Percentiles rank a stretch among this genome's conserved stretches.
Conservation (phyloP, 2,797 vertebrate species). For the Corythornis leucogaster region DNA sequence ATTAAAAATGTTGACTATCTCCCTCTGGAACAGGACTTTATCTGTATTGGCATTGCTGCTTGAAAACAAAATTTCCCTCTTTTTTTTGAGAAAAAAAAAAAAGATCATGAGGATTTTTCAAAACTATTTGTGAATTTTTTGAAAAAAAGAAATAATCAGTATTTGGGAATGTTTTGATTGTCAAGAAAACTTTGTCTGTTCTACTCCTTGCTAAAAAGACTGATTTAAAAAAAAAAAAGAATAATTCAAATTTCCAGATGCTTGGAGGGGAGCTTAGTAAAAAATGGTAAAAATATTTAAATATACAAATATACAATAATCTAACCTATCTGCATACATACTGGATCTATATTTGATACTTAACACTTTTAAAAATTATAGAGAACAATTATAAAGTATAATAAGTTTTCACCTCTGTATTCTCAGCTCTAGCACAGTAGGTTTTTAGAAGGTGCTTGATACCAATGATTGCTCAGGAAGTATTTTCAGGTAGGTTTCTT, state of each 20-base stretch:
- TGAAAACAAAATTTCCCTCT: neutral
- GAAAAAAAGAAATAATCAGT: neutral
- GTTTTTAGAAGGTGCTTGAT: neutral
- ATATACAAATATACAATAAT: neutral
- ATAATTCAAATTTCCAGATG: neutral
- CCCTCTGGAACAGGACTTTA: neutral
- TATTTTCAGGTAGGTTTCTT: neutral
- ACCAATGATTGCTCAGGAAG: neutral
- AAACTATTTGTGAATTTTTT: constrained; percentile 23
- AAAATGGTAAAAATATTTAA: neutral
- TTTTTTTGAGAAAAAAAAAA: neutral
- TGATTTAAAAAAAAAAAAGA: neutral
- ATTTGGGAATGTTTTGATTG: neutral
- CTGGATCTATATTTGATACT: neutral
- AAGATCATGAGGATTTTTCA: neutral
- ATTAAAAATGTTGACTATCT: neutral
- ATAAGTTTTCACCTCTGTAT: neutral
- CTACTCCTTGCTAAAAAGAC: neutral
- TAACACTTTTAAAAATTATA: neutral
- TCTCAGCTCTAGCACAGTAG: neutral
- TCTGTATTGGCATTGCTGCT: neutral
- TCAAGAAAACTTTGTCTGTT: neutral
- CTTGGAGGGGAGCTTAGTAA: neutral
- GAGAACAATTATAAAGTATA: neutral
- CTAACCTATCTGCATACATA: neutral